These are phyloP conservation scores for Tragulus kanchil DNA, from an alignment of 2,113 vertebrate genomes.

Conservation along the genomic window DNA sequence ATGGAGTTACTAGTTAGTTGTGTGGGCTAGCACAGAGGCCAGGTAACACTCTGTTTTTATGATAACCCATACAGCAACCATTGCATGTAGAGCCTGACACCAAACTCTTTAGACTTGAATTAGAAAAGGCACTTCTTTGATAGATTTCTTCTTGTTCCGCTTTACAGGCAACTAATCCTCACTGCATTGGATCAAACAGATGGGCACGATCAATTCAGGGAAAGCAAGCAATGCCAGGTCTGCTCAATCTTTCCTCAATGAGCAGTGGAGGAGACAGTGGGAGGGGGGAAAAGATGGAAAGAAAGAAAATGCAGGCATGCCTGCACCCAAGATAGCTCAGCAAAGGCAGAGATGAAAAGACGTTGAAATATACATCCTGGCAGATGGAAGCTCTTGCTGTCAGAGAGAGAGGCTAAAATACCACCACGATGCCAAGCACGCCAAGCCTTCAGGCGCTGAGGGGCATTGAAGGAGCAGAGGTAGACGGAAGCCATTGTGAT, in stretches of 20 bases:
- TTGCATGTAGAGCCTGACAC: slow-evolving; percentile 1
- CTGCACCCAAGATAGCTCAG: slow-evolving; percentile 59
- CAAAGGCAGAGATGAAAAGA: slow-evolving; percentile 78
- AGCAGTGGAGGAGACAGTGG: slow-evolving; percentile 20
- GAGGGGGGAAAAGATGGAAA: not conserved
- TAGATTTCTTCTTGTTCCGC: slow-evolving; percentile 77
- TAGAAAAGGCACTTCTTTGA: slow-evolving; percentile 79
- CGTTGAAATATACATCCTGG: slow-evolving; percentile 78
- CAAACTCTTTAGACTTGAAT: slow-evolving; percentile 25
- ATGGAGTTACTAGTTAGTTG: not conserved
- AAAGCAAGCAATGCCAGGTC: slow-evolving; percentile 71
- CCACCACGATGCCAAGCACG: slow-evolving; percentile 60
- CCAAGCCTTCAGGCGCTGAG: slow-evolving; percentile 32
- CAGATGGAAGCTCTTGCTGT: slow-evolving; percentile 85
- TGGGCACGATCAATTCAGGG: slow-evolving; percentile 77
- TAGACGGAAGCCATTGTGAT: slow-evolving; percentile 48
- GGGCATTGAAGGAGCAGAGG: slow-evolving; percentile 17
- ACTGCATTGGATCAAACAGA: slow-evolving; percentile 74
- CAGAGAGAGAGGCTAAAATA: slow-evolving; percentile 74
- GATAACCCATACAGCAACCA: not conserved
- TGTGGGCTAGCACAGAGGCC: fast-evolving
- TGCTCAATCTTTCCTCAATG: slow-evolving; percentile 78
- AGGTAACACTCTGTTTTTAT: not conserved
- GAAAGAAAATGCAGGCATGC: slow-evolving; percentile 45
- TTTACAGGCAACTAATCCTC: slow-evolving; percentile 80